Conservation (phyloP, 2,797 vertebrate genomes). For the Serranus cabrilla region DNA sequence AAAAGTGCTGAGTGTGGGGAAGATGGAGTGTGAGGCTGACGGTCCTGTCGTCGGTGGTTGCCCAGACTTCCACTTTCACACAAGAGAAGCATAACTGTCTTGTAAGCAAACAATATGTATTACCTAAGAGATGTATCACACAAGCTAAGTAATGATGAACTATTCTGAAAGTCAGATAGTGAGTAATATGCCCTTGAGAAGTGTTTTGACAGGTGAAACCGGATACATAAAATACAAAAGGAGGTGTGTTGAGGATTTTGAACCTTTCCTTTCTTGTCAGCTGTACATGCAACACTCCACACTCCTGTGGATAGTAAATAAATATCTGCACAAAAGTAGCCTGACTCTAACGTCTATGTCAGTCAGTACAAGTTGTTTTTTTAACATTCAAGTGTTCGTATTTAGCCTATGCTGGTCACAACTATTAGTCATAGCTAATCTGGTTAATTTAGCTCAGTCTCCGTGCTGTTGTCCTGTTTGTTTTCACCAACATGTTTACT, state of each 20-base stretch:
- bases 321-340: background rate
- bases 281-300: background rate
- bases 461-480: background rate
- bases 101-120: background rate
- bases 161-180: background rate
- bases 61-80: background rate
- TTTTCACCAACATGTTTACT: background rate
- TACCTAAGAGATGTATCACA: background rate
- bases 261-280: too few relatives aligned
- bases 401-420: background rate
- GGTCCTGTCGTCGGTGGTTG: background rate
- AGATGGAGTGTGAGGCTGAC: background rate
- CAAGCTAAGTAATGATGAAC: background rate
- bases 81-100: background rate
- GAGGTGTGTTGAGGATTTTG: too few relatives aligned
- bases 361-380: too few relatives aligned
- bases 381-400: background rate
- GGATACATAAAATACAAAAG: background rate
- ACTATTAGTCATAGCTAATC: background rate
- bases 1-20: conserved; percentile 20
- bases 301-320: background rate
- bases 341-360: background rate
- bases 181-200: background rate
- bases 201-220: background rate
- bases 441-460: too few relatives aligned